Evolutionary conservation across 2,888 invertebrate genomes (phyloP).

Genomic region (Epinotia bilunana): DNA sequence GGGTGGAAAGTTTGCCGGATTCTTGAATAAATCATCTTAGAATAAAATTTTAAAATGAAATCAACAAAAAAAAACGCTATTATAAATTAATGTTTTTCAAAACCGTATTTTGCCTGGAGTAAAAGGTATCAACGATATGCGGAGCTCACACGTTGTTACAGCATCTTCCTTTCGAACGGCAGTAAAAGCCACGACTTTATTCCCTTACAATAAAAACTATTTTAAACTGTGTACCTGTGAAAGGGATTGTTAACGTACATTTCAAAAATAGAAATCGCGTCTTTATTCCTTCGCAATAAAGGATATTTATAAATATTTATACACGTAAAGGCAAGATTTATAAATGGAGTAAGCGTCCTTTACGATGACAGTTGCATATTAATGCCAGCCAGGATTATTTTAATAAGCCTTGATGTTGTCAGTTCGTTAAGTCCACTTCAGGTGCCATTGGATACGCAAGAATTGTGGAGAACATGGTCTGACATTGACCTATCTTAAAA

Average conservation of each 20-base stretch:
- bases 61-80: too few relatives aligned
- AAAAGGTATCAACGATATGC: not conserved
- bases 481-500: not conserved
- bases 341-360: constrained; percentile 20
- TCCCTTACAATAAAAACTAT: constrained; percentile 9
- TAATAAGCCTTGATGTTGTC: constrained; percentile 25
- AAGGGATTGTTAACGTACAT: constrained; percentile 4
- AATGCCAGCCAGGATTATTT: constrained; percentile 20
- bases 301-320: constrained; percentile 20
- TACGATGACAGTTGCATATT: constrained; percentile 26
- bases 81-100: too few relatives aligned
- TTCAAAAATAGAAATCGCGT: constrained; percentile 9
- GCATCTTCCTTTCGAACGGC: not conserved
- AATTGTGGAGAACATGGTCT: not conserved
- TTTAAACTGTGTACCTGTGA: not conserved
- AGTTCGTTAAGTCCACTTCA: constrained; percentile 31
- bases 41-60: too few relatives aligned
- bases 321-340: constrained; percentile 11
- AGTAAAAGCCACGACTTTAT: not conserved
- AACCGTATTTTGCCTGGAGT: too few relatives aligned
- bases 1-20: too few relatives aligned
- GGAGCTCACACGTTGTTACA: not conserved
- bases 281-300: constrained; percentile 12
- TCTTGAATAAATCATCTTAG: too few relatives aligned
- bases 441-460: constrained; percentile 7